Evolutionary conservation across 1,140 invertebrate species (phyloP), one percentile per base, ranked within the genome.

Genomic region (Plodia interpunctella): DNA sequence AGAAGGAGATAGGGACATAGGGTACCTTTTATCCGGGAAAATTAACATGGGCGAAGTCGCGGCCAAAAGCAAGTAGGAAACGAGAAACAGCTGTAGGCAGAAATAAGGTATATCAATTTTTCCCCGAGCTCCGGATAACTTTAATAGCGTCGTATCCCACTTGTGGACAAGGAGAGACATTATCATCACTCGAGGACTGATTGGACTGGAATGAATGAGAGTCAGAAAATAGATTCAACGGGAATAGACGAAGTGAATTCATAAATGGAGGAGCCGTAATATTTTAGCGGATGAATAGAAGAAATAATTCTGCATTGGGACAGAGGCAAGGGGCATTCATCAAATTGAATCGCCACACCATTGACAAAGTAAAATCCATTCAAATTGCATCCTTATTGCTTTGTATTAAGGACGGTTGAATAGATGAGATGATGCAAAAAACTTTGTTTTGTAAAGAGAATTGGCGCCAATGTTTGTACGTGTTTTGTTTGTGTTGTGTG

Each of bases 211-310:
- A n/a, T n/a, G n/a, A 25, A 25, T 25, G 21, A 25, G 21, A 25
- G 21, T 25, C 21, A 25, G 21, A 25, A 6, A 25, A 6, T 2
- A 6, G 21, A 9, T 5, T 28, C 30, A 32, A 10, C 30, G 30
- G 11, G 30, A 32, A 8, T 11, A 1, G 10, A 10, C 11, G 66
- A 78, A 74, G 73, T 69, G 73, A 70, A 76, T 73, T 80, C 73
- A 78, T 80, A 78, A 80, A 72, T 78, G 65, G 70, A 76, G 57
- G 67, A 57, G 49, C 52, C 60, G 72, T 66, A 75, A 78, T 78
- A 77, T 78, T 80, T 78, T 77, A 77, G 72, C 64, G 59, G 62
- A 66, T 77, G 74, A 80, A 80, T 77, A 59, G 74, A 66, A 74
- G 74, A 78, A 75, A 76, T 76, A 68, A 73, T 74, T 76, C 76